Evolutionary conservation across 2,888 invertebrate species (phyloP).

Genomic region (Sisyra terminalis): DNA sequence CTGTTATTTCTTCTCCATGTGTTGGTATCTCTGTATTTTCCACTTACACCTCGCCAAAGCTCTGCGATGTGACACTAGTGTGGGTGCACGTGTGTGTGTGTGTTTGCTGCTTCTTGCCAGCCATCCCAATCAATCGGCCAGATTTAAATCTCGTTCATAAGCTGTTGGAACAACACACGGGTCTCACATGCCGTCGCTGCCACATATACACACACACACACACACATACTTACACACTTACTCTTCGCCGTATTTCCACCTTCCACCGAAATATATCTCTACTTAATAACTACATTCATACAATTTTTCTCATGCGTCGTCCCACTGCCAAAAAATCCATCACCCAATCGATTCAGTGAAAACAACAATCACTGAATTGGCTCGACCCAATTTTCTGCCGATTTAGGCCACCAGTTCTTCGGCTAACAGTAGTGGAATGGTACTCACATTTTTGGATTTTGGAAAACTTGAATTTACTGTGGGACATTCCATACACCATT

Average conservation of each 20-base stretch:
- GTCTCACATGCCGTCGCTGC: conserved; percentile 6
- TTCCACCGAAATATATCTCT: conserved; percentile 21
- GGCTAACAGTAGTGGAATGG: too few relatives aligned
- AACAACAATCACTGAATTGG: too few relatives aligned
- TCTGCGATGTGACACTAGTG: too few relatives aligned
- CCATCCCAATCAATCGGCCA: conserved; percentile 30
- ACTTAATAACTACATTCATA: conserved; percentile 7
- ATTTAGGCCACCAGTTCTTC: too few relatives aligned
- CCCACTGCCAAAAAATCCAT: too few relatives aligned
- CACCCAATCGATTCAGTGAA: too few relatives aligned
- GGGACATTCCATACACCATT: too few relatives aligned
- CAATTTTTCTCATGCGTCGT: too few relatives aligned
- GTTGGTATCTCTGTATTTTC: too few relatives aligned
- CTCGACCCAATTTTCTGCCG: too few relatives aligned
- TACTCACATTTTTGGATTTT: too few relatives aligned
- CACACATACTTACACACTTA: conserved; percentile 7
- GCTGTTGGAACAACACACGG: conserved; percentile 18
- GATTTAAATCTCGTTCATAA: conserved; percentile 35
- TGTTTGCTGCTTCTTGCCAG: conserved; percentile 15
- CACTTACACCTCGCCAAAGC: not conserved
- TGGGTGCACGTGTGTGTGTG: conserved; percentile 20
- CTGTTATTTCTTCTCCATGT: not conserved
- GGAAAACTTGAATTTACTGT: too few relatives aligned
- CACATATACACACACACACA: conserved; percentile 7
- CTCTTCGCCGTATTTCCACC: conserved; percentile 25